Percentiles rank a stretch among this genome's conserved stretches.
These are phyloP conservation scores for Alloplasta piceator DNA, from an alignment of 2,888 invertebrate species.

Conservation along the genomic window DNA sequence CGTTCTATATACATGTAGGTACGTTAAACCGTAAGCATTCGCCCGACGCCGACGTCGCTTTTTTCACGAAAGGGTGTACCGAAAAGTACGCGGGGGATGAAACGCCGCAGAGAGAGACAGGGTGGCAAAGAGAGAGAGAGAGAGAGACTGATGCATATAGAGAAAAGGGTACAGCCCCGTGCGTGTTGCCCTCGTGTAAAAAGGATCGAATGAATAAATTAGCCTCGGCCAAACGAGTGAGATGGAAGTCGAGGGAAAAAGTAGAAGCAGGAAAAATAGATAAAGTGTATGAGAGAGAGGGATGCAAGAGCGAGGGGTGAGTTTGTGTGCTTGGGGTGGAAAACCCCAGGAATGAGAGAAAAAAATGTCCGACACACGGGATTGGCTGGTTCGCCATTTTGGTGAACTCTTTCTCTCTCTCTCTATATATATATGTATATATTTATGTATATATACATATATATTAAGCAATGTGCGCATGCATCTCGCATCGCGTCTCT, in stretches of 20 bases:
- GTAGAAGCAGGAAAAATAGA: conserved; percentile 51
- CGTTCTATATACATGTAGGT: conserved; percentile 68
- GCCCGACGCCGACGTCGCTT: conserved; percentile 75
- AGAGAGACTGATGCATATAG: conserved; percentile 34
- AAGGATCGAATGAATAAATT: conserved; percentile 82
- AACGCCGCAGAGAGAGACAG: conserved; percentile 52
- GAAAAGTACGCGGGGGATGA: conserved; percentile 72
- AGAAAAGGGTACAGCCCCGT: conserved; percentile 65
- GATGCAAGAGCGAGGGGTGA: conserved; percentile 50
- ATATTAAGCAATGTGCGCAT: conserved; percentile 45
- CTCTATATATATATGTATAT: no score
- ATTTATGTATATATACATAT: no score
- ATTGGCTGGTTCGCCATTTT: conserved; percentile 79
- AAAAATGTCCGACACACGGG: conserved; percentile 64
- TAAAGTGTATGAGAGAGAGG: conserved; percentile 53
- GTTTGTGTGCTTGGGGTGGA: conserved; percentile 59
- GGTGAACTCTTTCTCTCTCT: conserved; percentile 74
- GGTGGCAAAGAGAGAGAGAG: conserved; percentile 55
- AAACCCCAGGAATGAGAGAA: conserved; percentile 62
- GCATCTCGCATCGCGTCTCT: conserved; percentile 47
- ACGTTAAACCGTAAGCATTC: conserved; percentile 76
- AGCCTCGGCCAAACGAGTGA: conserved; percentile 71
- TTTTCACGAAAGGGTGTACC: conserved; percentile 79
- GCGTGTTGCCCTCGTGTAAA: conserved; percentile 79
- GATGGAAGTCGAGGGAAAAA: conserved; percentile 44